Percentiles rank a stretch among this genome's conserved stretches.
These are phyloP conservation scores for Pantala flavescens DNA, from an alignment of 1,140 invertebrate species.

Conservation along the genomic window DNA sequence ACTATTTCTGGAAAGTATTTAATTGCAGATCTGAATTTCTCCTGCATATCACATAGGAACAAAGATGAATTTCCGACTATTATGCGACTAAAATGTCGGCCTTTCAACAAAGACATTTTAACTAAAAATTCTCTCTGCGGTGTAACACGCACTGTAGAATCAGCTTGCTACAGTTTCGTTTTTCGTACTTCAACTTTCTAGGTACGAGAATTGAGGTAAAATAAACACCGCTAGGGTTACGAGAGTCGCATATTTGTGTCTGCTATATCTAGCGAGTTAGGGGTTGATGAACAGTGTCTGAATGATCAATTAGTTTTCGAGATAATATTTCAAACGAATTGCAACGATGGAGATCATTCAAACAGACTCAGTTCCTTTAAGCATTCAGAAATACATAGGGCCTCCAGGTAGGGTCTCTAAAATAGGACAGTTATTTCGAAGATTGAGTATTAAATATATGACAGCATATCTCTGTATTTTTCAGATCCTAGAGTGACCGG, in stretches of 20 bases:
- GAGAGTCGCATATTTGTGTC: too few species aligned
- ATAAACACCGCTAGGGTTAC: too few species aligned
- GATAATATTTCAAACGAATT: too few species aligned
- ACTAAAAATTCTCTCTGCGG: not conserved
- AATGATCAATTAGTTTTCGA: too few species aligned
- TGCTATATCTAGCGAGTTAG: too few species aligned
- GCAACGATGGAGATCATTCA: not conserved
- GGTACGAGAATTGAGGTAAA: too few species aligned
- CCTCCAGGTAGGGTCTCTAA: not conserved
- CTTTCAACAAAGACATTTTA: not conserved
- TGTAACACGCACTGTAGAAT: too few species aligned
- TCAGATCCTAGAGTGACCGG: not conserved
- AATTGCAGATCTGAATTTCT: slow-evolving; percentile 63
- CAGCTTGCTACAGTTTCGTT: too few species aligned
- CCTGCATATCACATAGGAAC: slow-evolving; percentile 78
- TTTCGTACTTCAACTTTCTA: too few species aligned
- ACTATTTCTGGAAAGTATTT: slow-evolving; percentile 66
- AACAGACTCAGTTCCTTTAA: not conserved
- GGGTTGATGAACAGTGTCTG: too few species aligned
- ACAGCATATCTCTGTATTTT: not conserved
- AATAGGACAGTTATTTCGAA: not conserved
- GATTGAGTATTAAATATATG: not conserved
- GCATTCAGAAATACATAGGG: not conserved
- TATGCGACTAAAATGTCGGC: not conserved
- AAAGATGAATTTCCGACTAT: slow-evolving; percentile 48